Evolutionary conservation across 2,888 invertebrate species (phyloP).

Genomic region (Pterobdella sp.): DNA sequence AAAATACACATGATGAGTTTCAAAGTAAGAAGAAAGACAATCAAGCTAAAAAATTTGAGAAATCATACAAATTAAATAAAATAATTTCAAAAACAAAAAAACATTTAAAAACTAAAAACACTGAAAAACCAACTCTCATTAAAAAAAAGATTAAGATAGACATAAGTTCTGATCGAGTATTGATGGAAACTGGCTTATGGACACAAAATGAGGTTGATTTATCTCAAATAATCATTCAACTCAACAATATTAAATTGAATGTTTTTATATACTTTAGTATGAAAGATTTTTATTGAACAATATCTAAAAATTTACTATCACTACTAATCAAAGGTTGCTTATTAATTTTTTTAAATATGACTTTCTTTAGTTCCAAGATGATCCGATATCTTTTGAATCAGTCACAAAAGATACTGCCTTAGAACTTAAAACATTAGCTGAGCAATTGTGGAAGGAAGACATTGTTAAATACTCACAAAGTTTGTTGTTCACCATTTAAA

Average conservation of each 20-base stretch:
- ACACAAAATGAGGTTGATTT: constrained; percentile 1
- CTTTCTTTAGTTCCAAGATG: constrained; percentile 16
- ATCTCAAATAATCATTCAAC: neutral
- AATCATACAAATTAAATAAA: neutral
- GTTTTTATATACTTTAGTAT: no score
- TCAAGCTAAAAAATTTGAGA: neutral
- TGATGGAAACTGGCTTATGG: constrained; percentile 1
- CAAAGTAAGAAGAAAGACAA: neutral
- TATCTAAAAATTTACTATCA: no score
- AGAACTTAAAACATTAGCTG: constrained; percentile 2
- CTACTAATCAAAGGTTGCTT: no score
- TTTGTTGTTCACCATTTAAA: neutral
- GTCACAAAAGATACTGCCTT: neutral
- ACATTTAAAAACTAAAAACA: neutral
- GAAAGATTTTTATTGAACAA: no score
- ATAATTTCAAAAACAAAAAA: constrained; percentile 4
- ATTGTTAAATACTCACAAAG: neutral
- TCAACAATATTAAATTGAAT: neutral
- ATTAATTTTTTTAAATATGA: no score
- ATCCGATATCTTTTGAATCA: constrained; percentile 7
- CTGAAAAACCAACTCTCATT: neutral
- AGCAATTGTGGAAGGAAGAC: constrained; percentile 9
- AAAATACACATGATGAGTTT: no score
- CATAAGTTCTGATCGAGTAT: neutral
- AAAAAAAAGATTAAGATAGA: neutral